These are phyloP conservation scores for Sebastes oblongus DNA, from an alignment of 2,797 vertebrate genomes.

Conservation along the genomic window DNA sequence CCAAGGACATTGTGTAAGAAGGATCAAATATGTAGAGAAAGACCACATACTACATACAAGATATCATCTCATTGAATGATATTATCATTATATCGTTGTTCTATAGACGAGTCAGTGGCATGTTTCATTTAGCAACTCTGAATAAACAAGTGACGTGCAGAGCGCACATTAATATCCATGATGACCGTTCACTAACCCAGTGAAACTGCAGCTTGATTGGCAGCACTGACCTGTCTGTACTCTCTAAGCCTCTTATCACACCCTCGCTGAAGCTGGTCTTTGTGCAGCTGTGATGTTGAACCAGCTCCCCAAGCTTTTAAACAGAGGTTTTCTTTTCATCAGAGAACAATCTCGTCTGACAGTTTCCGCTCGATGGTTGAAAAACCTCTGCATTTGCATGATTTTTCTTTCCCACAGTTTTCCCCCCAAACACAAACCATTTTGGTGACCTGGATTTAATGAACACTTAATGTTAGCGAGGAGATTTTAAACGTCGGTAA, in stretches of 20 bases:
- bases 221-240: slow-evolving; percentile 7
- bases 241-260: slow-evolving; percentile 14
- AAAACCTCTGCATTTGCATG: neutral
- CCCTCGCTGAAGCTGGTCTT: neutral
- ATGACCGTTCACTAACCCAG: neutral
- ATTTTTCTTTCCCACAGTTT: neutral
- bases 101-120: neutral
- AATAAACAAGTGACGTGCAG: neutral
- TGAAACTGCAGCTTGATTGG: slow-evolving; percentile 11
- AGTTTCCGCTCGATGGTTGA: neutral
- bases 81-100: neutral
- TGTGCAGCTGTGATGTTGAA: neutral
- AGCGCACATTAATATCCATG: neutral
- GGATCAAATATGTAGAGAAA: neutral
- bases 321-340: slow-evolving; percentile 1
- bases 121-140: neutral
- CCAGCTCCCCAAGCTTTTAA: neutral
- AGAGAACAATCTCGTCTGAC: slow-evolving; percentile 8
- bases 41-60: neutral
- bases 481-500: neutral
- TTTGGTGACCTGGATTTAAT: neutral
- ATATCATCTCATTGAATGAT: neutral
- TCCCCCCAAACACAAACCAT: neutral
- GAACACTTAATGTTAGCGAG: neutral
- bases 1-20: neutral